Evolutionary conservation across 2,797 vertebrate species (phyloP).

Genomic region (Mormyrops boulengeri): DNA sequence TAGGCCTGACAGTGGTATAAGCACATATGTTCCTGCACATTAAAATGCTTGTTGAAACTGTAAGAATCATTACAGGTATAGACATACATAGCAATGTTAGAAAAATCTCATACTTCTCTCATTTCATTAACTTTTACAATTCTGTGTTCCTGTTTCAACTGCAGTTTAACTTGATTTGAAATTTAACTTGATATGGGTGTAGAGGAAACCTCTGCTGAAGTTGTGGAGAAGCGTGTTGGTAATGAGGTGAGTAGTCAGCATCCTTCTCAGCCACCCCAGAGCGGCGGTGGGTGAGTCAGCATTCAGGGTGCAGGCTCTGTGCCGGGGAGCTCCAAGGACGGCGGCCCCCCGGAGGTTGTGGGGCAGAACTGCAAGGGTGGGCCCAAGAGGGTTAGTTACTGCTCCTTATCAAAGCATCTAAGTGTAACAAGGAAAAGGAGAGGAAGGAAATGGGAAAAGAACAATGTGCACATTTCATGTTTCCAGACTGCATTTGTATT

Average conservation of each 20-base stretch:
- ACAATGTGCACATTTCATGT: not conserved
- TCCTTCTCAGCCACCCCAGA: not conserved
- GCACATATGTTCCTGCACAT: not conserved
- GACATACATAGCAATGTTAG: not conserved
- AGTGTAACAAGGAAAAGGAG: not conserved
- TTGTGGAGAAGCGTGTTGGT: not conserved
- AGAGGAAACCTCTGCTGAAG: not conserved
- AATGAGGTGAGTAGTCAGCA: not conserved
- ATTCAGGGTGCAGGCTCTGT: not conserved
- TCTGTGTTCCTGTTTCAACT: not conserved
- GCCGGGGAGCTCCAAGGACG: not conserved
- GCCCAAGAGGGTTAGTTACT: not conserved
- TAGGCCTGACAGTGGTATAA: not conserved
- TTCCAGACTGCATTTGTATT: not conserved
- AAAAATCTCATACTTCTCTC: not conserved
- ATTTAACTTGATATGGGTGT: not conserved
- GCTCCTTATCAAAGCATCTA: not conserved
- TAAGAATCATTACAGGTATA: not conserved
- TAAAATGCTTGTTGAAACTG: not conserved
- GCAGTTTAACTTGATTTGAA: not conserved
- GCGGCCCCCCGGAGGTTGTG: not conserved
- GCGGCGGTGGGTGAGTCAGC: not conserved
- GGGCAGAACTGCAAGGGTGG: not conserved
- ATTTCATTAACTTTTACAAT: not conserved
- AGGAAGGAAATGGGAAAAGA: not conserved